Evolutionary conservation across 2,888 invertebrate species (phyloP).

Genomic region (Diabrotica balteata): DNA sequence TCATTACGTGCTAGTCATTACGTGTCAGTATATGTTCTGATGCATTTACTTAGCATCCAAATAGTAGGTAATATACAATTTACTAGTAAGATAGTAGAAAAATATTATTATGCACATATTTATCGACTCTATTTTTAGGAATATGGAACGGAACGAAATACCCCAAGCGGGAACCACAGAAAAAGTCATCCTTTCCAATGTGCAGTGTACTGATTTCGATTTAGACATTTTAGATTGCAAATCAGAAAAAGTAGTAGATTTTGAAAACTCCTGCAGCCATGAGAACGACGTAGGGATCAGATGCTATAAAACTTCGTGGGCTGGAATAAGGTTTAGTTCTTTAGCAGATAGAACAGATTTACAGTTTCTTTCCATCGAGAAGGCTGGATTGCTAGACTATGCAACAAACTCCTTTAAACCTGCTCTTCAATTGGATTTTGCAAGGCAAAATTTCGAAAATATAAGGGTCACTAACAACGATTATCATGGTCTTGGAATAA

Average conservation of each 20-base stretch:
- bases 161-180: slow-evolving; percentile 80
- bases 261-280: slow-evolving; percentile 88
- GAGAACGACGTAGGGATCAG: slow-evolving; percentile 87
- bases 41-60: too few species aligned
- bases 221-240: slow-evolving; percentile 87
- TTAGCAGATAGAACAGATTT: slow-evolving; percentile 86
- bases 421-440: slow-evolving; percentile 87
- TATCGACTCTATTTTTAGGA: slow-evolving; percentile 44
- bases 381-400: slow-evolving; percentile 93
- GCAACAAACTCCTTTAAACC: slow-evolving; percentile 87
- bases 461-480: slow-evolving; percentile 84
- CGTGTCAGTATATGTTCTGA: too few species aligned
- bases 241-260: slow-evolving; percentile 77
- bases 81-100: too few species aligned
- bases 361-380: slow-evolving; percentile 87
- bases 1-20: too few species aligned
- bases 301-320: slow-evolving; percentile 93
- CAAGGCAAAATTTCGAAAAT: slow-evolving; percentile 82
- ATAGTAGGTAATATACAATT: too few species aligned
- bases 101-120: too few species aligned
- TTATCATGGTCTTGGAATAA: slow-evolving; percentile 90
- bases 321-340: slow-evolving; percentile 89
- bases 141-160: slow-evolving; percentile 81
- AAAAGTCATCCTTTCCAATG: slow-evolving; percentile 82
- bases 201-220: slow-evolving; percentile 90